Evolutionary conservation across 2,113 vertebrate genomes (phyloP).

Genomic region (Indicator indicator): DNA sequence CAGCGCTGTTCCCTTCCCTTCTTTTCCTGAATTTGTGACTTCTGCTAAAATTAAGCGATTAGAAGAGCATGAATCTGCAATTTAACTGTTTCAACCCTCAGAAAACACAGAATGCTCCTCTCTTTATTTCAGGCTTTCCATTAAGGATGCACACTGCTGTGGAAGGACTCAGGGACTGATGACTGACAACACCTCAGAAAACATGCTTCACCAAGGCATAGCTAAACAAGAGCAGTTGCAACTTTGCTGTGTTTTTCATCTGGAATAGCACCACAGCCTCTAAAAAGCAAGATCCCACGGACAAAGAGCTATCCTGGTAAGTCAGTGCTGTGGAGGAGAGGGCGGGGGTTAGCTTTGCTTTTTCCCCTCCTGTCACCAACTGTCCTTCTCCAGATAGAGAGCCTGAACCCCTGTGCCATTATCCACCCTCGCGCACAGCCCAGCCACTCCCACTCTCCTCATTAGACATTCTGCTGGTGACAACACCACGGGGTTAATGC

Average conservation of each 20-base stretch:
- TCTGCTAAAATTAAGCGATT: constrained; percentile 2
- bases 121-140: not conserved
- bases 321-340: not conserved
- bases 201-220: not conserved
- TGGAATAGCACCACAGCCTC: not conserved
- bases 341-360: not conserved
- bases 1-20: not conserved
- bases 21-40: not conserved
- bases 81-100: not conserved
- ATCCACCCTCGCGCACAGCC: not conserved
- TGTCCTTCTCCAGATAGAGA: not conserved
- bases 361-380: not conserved
- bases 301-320: not conserved
- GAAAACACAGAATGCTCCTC: not conserved
- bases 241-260: not conserved
- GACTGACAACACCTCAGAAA: not conserved
- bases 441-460: not conserved
- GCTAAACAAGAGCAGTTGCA: not conserved
- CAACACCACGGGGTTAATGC: not conserved
- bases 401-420: not conserved
- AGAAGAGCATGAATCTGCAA: not conserved
- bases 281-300: not conserved
- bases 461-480: not conserved
- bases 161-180: not conserved
- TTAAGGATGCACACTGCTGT: not conserved